These are phyloP conservation scores for Rhogogaster chlorosoma DNA, from an alignment of 2,888 invertebrate genomes.

Conservation along the genomic window DNA sequence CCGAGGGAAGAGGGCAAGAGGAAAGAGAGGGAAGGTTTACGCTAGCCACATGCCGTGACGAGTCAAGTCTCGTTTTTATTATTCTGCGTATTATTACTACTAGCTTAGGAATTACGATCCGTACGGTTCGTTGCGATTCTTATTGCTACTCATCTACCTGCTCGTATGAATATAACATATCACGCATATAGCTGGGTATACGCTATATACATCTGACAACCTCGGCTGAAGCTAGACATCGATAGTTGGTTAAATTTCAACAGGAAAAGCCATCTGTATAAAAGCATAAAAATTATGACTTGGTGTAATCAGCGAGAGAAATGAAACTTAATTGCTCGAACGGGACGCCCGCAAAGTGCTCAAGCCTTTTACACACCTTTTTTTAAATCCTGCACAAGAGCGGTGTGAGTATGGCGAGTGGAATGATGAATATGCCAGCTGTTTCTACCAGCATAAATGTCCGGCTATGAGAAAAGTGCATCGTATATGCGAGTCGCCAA, in stretches of 20 bases:
- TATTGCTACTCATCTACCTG: not conserved
- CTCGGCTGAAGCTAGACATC: not conserved
- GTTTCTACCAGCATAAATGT: not conserved
- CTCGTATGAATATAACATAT: not conserved
- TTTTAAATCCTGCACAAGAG: not conserved
- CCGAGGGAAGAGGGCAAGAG: constrained; percentile 21
- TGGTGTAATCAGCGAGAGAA: constrained; percentile 5
- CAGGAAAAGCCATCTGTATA: not conserved
- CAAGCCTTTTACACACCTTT: not conserved
- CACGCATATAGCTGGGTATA: not conserved
- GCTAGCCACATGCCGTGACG: constrained; percentile 49
- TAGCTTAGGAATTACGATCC: not conserved
- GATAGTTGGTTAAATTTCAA: not conserved
- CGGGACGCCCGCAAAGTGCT: not conserved
- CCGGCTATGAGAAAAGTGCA: not conserved
- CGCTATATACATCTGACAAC: not conserved
- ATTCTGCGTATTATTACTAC: constrained; percentile 16
- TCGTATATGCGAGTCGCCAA: not conserved
- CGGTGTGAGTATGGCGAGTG: not conserved
- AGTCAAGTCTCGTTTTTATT: constrained; percentile 44
- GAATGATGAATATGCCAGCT: not conserved
- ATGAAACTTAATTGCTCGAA: constrained; percentile 11
- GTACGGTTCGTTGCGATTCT: constrained; percentile 35
- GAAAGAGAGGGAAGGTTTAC: constrained; percentile 29
- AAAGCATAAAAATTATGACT: not conserved